Base-by-base conservation (phyloP, 2,888 invertebrate genomes). In the Macrophya annulata region DNA sequence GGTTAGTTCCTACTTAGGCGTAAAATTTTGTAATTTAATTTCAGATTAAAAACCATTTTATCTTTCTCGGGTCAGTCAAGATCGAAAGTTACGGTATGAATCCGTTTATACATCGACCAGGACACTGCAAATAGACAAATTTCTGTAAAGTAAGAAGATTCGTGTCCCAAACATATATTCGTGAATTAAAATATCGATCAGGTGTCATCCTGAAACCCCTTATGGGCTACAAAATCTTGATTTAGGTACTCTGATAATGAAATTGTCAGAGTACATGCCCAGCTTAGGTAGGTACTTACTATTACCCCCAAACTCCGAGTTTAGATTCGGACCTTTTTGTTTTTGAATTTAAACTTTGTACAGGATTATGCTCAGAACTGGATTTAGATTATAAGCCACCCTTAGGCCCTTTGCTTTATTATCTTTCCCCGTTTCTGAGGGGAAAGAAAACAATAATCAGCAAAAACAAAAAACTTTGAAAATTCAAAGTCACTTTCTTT, bases 1-100 rank as follows among this genome's bases (percentile, higher is more conserved):
- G 51, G 77, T 77, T 51, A 31, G 31, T 43, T n/a, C 76, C 76
- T 15, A 48, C 76, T 55, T 51, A 55, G 31, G 48, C 77, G 51
- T 77, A 51, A 77, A 77, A 77, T 77, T 51, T 37, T 5, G 17
- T 77, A 77, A 77, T 77, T 77, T 77, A 51, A 77, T 51, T 76
- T 76, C 48, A 48, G 76, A 76, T 45, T 76, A 76, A 76, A 76
- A 76, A n/a, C 15, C 6, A 76, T 48, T 48, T 48, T 8, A 76
- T 10, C 76, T 5, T 25, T 62, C 76, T 25, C 21, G 21, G 15
- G 40, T 15, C 74, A 48, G 76, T 76, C 48, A 48, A 15, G 76
- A 76, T 48, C 43, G 48, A 76, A 45, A 76, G 45, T 76, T 76
- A 48, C 25, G 15, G 25, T 25, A 25, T 62, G 62, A 62, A 62